Evolutionary conservation across 1,140 invertebrate species (phyloP), one percentile per base, ranked within the genome.

Genomic region (Sycophila sp.): DNA sequence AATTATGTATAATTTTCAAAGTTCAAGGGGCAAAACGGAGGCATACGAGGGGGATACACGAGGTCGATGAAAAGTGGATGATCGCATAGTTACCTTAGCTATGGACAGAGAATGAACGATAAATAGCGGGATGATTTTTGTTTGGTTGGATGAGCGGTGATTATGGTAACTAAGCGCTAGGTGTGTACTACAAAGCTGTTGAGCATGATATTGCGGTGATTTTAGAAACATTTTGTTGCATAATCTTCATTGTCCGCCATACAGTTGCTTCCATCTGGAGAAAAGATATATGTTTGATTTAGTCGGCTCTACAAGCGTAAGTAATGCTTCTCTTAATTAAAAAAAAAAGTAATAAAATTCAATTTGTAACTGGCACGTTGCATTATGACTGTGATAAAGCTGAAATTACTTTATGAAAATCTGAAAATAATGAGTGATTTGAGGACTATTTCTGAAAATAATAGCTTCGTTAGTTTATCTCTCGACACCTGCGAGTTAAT

Each of bases 241-340:
- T 80, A 80, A 77, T 82, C 77, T 75, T 81, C 81, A 80, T 82
- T 81, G 77, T 85, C 81, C 77, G 83, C 80, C 84, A 86, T 86
- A 83, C 83, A 86, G 77, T 87, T 83, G 84, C 84, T 86, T 75
- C 85, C 85, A 86, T 86, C 85, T 87, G 76, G 72, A 82, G 73
- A 80, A 78, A 80, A 84, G 80, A 81, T 73, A 49, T 32, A n/a
- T 1, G 38, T 40, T 65, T 64, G 26, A 36, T 6, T 70, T 1
- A 30, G n/a, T n/a, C n/a, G n/a, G n/a, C n/a, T 62, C 13, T 45
- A 42, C 15, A 71, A 66, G 32, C 26, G 22, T n/a, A 30, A 13
- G 17, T 53, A n/a, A n/a, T n/a, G n/a, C n/a, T n/a, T n/a, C n/a
- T n/a, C n/a, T n/a, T n/a, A n/a, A n/a, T n/a, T n/a, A 22, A 63